These are phyloP conservation scores for Dendrolimus punctatus DNA, from an alignment of 1,140 invertebrate species.

Conservation along the genomic window DNA sequence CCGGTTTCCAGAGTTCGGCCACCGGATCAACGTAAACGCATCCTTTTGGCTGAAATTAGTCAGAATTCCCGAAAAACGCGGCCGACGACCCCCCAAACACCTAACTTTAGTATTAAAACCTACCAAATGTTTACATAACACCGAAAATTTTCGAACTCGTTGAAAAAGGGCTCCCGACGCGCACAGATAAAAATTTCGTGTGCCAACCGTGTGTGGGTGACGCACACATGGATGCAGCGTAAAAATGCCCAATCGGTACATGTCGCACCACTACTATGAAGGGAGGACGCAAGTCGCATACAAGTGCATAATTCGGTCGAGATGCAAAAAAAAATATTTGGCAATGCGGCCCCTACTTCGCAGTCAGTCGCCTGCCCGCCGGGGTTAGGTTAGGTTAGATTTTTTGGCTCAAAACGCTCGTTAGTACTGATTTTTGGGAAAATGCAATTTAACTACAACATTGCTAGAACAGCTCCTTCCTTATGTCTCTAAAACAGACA, in stretches of 20 bases:
- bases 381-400: slow-evolving; percentile 72
- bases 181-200: slow-evolving; percentile 53
- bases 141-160: slow-evolving; percentile 53
- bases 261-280: slow-evolving; percentile 69
- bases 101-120: slow-evolving; percentile 54
- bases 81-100: slow-evolving; percentile 55
- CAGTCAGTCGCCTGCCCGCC: slow-evolving; percentile 68
- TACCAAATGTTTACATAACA: slow-evolving; percentile 67
- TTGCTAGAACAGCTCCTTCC: slow-evolving; percentile 26
- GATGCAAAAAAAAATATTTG: slow-evolving; percentile 73
- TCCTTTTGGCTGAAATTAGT: slow-evolving; percentile 59
- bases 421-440: slow-evolving; percentile 56
- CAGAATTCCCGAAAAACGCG: slow-evolving; percentile 66
- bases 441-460: slow-evolving; percentile 42
- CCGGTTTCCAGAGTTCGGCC: slow-evolving; percentile 16
- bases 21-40: slow-evolving; percentile 26
- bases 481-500: slow-evolving; percentile 14
- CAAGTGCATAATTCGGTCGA: slow-evolving; percentile 72
- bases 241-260: slow-evolving; percentile 66
- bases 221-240: slow-evolving; percentile 51
- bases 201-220: slow-evolving; percentile 43
- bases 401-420: slow-evolving; percentile 69
- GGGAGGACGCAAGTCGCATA: slow-evolving; percentile 70
- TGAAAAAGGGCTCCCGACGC: slow-evolving; percentile 48
- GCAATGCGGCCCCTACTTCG: slow-evolving; percentile 70